phyloP scores from a whole-genome alignment of 2,888 invertebrate species.

The Leistus spinibarbis region DNA sequence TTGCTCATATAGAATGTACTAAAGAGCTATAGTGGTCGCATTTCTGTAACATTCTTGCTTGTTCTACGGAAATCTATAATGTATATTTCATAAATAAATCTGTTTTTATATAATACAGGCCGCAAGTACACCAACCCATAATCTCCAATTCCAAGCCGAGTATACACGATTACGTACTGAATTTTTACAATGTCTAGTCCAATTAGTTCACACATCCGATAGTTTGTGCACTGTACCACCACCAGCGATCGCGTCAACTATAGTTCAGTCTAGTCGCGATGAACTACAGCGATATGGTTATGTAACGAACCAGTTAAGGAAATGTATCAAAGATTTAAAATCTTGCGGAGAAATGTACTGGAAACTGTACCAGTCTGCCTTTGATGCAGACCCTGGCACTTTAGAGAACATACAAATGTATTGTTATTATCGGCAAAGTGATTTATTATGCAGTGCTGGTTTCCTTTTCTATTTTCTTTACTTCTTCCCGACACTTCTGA shows the following conservation, averaged over 20 bases:
- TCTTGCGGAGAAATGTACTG: slow-evolving; percentile 75
- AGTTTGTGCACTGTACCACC: slow-evolving; percentile 89
- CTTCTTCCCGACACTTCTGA: too few species aligned
- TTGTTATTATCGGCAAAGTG: background rate
- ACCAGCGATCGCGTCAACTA: slow-evolving; percentile 85
- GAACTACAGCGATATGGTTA: slow-evolving; percentile 80
- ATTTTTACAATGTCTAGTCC: slow-evolving; percentile 71
- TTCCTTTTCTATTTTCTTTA: background rate
- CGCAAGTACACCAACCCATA: slow-evolving; percentile 68
- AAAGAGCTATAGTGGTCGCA: too few species aligned
- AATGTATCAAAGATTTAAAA: slow-evolving; percentile 75
- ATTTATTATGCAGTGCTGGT: background rate
- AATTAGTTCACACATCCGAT: slow-evolving; percentile 72
- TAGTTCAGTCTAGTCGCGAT: slow-evolving; percentile 78
- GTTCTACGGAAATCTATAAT: too few species aligned
- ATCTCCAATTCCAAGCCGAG: slow-evolving; percentile 75
- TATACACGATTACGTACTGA: slow-evolving; percentile 77
- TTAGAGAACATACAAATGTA: slow-evolving; percentile 74
- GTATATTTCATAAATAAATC: background rate
- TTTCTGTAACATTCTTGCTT: too few species aligned
- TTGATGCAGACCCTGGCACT: slow-evolving; percentile 83
- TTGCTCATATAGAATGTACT: too few species aligned
- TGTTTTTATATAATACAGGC: slow-evolving; percentile 57
- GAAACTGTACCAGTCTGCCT: slow-evolving; percentile 80
- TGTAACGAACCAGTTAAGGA: slow-evolving; percentile 77